Evolutionary conservation across 2,113 vertebrate species (phyloP), one percentile per base, ranked within the genome.

Genomic region (Dendrocopos noguchii): DNA sequence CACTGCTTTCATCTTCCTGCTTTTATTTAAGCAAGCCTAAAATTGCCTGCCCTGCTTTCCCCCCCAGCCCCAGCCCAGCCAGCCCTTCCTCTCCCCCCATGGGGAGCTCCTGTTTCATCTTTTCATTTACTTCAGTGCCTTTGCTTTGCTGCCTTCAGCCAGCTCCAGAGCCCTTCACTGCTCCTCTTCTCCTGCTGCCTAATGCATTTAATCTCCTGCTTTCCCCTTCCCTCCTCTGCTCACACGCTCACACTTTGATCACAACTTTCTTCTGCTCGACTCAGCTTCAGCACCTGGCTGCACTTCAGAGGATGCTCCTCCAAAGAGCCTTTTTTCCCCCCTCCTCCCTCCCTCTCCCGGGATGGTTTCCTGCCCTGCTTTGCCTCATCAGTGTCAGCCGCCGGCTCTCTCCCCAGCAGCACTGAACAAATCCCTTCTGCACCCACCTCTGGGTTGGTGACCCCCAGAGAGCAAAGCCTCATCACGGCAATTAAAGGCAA

Each of bases 21-120:
- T 80, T 46, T 64, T 64, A 59, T 60, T 79, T 50, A 15, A 64
- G n/a, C 2, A n/a, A 56, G 22, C 8, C 52, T 66, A 15, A 52
- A 70, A 14, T 12, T 33, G 16, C 33, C 73, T 2, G 2, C 15
- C 73, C 56, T 31, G 10, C 33, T 75, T 25, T 20, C 36, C 31
- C 36, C 31, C 36, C 50, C 18, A 28, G 19, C 29, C 0, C 5
- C 7, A 13, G 0, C 1, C 33, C 27, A 20, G 17, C 1, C 11
- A 80, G 47, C 15, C 71, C n/a, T 39, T 36, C 10, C 6, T 9
- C 17, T 27, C 15, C 28, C 13, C 13, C 50, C 29, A 2, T 0
- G 4, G 66, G 66, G 9, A 50, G 9, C 61, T 33, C 39, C 29
- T 7, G 24, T 72, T 76, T 61, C 46, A 47, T 53, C 68, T 25